These are phyloP conservation scores for Heterochromis multidens DNA, from an alignment of 2,113 vertebrate genomes.

Conservation along the genomic window DNA sequence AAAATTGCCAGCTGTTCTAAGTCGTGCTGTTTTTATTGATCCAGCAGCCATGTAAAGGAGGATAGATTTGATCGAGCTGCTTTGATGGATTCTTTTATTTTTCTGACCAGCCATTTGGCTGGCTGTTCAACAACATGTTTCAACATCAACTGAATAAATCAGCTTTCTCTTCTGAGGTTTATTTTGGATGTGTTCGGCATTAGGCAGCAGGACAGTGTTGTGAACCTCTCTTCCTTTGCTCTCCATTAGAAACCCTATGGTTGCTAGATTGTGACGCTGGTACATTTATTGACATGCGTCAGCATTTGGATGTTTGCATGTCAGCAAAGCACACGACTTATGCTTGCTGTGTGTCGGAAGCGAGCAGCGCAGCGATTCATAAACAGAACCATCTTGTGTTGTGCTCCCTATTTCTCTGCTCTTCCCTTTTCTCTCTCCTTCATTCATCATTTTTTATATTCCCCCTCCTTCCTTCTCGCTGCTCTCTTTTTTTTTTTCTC, in stretches of 20 bases:
- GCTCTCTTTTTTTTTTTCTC: neutral
- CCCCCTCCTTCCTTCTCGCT: neutral
- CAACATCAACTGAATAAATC: neutral
- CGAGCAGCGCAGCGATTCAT: neutral
- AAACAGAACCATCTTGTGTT: neutral
- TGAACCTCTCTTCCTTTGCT: neutral
- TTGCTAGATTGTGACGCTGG: neutral
- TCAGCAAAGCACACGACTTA: conserved; percentile 1
- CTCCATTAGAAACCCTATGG: neutral
- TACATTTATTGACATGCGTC: neutral
- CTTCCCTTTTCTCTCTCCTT: neutral
- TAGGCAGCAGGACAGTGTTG: neutral
- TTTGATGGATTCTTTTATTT: neutral
- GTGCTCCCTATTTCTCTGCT: neutral
- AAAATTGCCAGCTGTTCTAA: neutral
- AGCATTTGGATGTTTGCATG: conserved; percentile 1
- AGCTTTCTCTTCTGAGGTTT: neutral
- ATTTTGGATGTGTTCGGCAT: neutral
- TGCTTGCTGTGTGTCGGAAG: neutral
- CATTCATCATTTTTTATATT: neutral
- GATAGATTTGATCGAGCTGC: neutral
- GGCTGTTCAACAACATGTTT: neutral
- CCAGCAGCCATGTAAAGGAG: neutral
- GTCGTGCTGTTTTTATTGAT: conserved; percentile 20
- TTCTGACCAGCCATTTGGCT: neutral